Evolutionary conservation across 2,797 vertebrate genomes (phyloP).

Genomic region (Distichodus sexfasciatus): DNA sequence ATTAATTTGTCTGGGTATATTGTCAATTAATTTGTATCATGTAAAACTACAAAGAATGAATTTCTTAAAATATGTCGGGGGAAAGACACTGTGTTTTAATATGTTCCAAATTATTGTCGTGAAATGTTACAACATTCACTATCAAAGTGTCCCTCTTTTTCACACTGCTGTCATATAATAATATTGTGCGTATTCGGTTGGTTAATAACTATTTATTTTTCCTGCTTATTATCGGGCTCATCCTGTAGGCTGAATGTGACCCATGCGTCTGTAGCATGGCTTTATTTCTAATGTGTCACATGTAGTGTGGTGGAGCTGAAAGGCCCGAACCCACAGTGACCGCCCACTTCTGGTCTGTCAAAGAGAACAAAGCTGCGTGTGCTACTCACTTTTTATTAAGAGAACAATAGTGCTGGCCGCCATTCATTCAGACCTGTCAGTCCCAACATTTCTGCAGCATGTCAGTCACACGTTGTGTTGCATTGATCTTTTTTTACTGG

Average conservation of each 20-base stretch:
- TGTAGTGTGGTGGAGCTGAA: constrained; percentile 16
- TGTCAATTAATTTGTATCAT: too few species aligned
- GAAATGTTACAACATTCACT: too few species aligned
- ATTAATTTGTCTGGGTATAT: too few species aligned
- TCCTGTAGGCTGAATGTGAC: constrained; percentile 12
- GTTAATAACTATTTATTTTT: background rate
- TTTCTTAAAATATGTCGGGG: too few species aligned
- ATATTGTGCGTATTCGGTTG: background rate
- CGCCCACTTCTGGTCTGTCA: constrained; percentile 44
- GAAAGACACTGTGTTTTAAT: too few species aligned
- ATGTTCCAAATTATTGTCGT: too few species aligned
- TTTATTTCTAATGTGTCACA: constrained; percentile 36
- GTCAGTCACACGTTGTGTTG: background rate
- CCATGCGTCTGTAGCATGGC: constrained; percentile 34
- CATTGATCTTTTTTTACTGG: constrained; percentile 1
- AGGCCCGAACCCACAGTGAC: constrained; percentile 26
- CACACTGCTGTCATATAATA: background rate
- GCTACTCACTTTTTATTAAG: constrained; percentile 25
- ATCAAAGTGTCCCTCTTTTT: background rate
- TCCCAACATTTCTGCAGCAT: constrained; percentile 3
- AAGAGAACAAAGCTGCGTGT: constrained; percentile 32
- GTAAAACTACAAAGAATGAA: too few species aligned
- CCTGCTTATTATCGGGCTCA: background rate
- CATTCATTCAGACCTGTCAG: constrained; percentile 13
- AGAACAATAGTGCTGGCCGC: constrained; percentile 28